These are phyloP conservation scores for Mnemiopsis leidyi DNA, from an alignment of 37 sponge, comb jelly and placozoan genomes.

Conservation along the genomic window DNA sequence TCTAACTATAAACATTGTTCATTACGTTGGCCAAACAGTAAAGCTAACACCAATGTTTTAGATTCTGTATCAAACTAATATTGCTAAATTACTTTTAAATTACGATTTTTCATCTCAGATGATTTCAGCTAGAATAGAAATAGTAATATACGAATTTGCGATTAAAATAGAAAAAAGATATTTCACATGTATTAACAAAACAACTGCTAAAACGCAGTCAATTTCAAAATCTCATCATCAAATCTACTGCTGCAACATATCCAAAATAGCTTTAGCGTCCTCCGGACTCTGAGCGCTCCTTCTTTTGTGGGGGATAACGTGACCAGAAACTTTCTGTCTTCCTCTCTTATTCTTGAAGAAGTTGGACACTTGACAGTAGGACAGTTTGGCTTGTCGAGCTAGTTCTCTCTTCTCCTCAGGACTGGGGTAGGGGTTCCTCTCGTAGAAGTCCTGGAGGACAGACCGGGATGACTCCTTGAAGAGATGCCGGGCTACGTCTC, in stretches of 20 bases:
- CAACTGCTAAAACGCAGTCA: conserved; percentile 55
- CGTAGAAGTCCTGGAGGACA: neutral
- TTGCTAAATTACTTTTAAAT: too few species aligned
- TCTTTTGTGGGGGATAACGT: neutral
- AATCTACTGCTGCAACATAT: neutral
- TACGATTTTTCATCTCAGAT: too few species aligned
- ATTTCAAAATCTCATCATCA: neutral
- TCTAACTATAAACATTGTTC: too few species aligned
- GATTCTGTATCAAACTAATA: too few species aligned
- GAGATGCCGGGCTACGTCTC: neutral
- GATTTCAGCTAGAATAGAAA: too few species aligned
- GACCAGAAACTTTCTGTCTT: conserved; percentile 23
- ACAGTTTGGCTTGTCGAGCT: neutral
- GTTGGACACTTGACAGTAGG: conserved; percentile 55
- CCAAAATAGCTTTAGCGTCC: conserved; percentile 12
- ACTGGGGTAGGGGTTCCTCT: conserved; percentile 21
- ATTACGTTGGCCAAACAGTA: too few species aligned
- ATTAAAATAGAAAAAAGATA: too few species aligned
- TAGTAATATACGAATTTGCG: too few species aligned
- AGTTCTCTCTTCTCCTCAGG: conserved; percentile 58
- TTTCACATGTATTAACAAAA: neutral
- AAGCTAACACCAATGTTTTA: too few species aligned
- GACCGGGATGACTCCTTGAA: conserved; percentile 53
- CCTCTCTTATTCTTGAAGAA: conserved; percentile 64
- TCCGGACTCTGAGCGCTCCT: neutral